Evolutionary conservation across 2,888 invertebrate species (phyloP).

Genomic region (Tipula unca): DNA sequence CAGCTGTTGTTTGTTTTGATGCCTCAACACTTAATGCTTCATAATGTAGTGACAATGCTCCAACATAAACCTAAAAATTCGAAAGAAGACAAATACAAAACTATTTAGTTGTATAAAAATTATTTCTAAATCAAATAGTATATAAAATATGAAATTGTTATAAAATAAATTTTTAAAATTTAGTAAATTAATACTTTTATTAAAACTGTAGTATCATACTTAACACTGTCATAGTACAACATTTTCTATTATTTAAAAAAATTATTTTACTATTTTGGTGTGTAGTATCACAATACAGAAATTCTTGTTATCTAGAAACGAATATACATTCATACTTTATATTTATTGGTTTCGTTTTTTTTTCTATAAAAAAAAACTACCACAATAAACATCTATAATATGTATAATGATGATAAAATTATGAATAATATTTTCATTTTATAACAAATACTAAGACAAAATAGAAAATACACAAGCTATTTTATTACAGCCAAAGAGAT

Average conservation of each 20-base stretch:
- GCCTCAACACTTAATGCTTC: constrained; percentile 86
- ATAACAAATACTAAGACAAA: neutral
- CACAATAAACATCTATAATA: neutral
- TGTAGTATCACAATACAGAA: neutral
- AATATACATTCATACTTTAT: neutral
- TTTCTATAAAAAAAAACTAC: neutral
- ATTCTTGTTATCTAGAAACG: neutral
- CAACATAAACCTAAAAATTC: constrained; percentile 69
- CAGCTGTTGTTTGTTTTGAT: constrained; percentile 83
- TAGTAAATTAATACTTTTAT: constrained; percentile 17
- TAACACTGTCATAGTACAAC: constrained; percentile 20
- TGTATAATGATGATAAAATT: neutral
- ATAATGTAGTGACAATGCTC: constrained; percentile 77
- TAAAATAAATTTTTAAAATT: constrained; percentile 2
- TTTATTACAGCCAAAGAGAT: neutral
- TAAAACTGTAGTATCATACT: constrained; percentile 19
- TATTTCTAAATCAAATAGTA: neutral
- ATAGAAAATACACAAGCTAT: neutral
- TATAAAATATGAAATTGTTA: neutral
- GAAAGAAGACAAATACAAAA: neutral
- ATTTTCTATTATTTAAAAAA: neutral
- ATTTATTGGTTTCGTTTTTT: neutral
- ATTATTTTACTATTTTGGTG: neutral
- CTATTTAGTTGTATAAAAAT: neutral
- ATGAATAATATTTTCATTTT: neutral